Conservation (phyloP, 2,797 vertebrate species). For the Natrix natrix region DNA sequence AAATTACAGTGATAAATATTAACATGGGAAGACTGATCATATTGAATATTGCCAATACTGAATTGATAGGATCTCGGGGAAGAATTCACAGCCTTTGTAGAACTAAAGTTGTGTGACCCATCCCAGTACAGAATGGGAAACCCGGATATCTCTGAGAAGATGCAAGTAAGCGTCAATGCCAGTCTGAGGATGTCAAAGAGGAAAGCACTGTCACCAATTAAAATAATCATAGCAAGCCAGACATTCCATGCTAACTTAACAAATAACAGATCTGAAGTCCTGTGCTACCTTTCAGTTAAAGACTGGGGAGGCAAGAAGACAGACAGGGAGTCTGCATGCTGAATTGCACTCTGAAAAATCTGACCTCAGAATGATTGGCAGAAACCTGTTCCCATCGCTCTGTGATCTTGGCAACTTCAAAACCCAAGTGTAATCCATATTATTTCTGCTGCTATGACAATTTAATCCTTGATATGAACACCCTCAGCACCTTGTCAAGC, state of each 20-base stretch:
- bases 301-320: neutral
- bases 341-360: neutral
- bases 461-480: neutral
- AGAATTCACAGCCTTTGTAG: neutral
- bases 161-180: slow-evolving; percentile 38
- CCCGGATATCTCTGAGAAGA: slow-evolving; percentile 42
- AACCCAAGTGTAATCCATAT: neutral
- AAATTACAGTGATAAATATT: neutral
- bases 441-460: slow-evolving; percentile 11
- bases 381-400: slow-evolving; percentile 14
- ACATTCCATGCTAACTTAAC: slow-evolving; percentile 59
- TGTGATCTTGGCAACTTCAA: slow-evolving; percentile 13
- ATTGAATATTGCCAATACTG: neutral
- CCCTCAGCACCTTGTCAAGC: slow-evolving; percentile 2
- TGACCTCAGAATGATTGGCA: slow-evolving; percentile 19
- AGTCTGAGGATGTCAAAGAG: slow-evolving; percentile 43
- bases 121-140: slow-evolving; percentile 27
- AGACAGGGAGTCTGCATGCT: neutral
- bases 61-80: neutral
- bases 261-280: slow-evolving; percentile 33
- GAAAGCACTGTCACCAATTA: slow-evolving; percentile 63
- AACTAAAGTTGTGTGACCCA: slow-evolving; percentile 1
- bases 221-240: slow-evolving; percentile 59
- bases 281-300: slow-evolving; percentile 48
- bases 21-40: neutral